phyloP scores from a whole-genome alignment of 2,113 vertebrate genomes.

The Passer montanus region DNA sequence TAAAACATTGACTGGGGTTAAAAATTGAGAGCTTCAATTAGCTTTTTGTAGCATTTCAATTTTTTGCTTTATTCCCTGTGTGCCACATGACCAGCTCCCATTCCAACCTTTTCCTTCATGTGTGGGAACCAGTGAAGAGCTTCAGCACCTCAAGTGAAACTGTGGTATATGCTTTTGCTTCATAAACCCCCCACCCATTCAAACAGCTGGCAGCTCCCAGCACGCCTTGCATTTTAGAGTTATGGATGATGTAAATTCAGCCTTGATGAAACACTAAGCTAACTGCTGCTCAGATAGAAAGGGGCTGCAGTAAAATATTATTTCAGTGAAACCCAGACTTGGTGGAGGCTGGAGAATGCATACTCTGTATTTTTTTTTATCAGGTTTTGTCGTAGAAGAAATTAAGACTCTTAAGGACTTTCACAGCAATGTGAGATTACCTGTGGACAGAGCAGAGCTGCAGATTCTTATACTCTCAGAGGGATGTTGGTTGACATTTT shows the following conservation, averaged over 20 bases:
- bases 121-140: not conserved
- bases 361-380: not conserved
- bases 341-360: not conserved
- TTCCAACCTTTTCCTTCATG: not conserved
- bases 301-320: not conserved
- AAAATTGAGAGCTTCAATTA: not conserved
- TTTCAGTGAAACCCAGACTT: not conserved
- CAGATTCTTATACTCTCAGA: not conserved
- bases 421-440: not conserved
- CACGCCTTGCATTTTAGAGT: not conserved
- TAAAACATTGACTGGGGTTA: not conserved
- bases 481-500: not conserved
- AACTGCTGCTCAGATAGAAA: not conserved
- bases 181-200: not conserved
- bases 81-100: not conserved
- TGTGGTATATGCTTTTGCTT: not conserved
- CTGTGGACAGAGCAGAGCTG: not conserved
- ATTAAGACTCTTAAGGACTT: not conserved
- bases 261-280: not conserved
- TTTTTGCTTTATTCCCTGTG: not conserved
- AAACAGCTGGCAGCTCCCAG: not conserved
- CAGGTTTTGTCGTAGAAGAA: not conserved
- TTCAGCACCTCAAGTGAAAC: not conserved
- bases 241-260: constrained; percentile 10
- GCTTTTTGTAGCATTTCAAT: not conserved